These are phyloP conservation scores for Aphodius granarius DNA, from an alignment of 2,888 invertebrate species.

Conservation along the genomic window DNA sequence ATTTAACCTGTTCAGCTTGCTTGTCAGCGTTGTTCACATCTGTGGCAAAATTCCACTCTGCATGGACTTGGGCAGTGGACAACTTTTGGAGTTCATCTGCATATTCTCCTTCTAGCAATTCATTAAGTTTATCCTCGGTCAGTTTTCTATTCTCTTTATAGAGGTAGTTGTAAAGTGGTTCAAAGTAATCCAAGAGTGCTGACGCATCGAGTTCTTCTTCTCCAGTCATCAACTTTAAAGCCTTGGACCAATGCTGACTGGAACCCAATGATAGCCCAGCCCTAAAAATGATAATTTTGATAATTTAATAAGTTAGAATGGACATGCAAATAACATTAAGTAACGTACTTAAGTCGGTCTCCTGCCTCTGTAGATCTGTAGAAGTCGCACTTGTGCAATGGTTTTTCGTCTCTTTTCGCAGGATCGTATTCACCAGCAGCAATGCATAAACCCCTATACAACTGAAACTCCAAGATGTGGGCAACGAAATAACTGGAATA, in stretches of 20 bases:
- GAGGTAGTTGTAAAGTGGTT: conserved; percentile 59
- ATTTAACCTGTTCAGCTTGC: conserved; percentile 37
- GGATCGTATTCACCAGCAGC: conserved; percentile 66
- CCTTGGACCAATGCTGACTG: conserved; percentile 60
- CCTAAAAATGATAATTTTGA: neutral
- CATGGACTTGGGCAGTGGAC: conserved; percentile 16
- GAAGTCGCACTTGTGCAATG: conserved; percentile 43
- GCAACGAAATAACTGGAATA: conserved; percentile 62
- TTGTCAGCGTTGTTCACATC: conserved; percentile 44
- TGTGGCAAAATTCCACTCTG: conserved; percentile 35
- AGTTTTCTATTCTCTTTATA: conserved; percentile 21
- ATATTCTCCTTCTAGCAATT: conserved; percentile 17
- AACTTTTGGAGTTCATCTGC: conserved; percentile 1
- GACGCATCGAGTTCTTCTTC: conserved; percentile 57
- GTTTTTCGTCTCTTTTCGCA: conserved; percentile 41
- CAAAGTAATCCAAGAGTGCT: conserved; percentile 61
- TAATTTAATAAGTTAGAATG: neutral
- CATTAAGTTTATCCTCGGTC: conserved; percentile 17
- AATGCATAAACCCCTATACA: conserved; percentile 70
- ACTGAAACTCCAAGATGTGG: conserved; percentile 78
- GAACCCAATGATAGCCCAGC: conserved; percentile 46
- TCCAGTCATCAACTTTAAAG: conserved; percentile 62
- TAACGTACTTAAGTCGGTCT: conserved; percentile 59
- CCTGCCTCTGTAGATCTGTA: conserved; percentile 40
- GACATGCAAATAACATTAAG: neutral